Evolutionary conservation across 2,797 vertebrate genomes (phyloP).

Genomic region (Cyprinodon diabolis): DNA sequence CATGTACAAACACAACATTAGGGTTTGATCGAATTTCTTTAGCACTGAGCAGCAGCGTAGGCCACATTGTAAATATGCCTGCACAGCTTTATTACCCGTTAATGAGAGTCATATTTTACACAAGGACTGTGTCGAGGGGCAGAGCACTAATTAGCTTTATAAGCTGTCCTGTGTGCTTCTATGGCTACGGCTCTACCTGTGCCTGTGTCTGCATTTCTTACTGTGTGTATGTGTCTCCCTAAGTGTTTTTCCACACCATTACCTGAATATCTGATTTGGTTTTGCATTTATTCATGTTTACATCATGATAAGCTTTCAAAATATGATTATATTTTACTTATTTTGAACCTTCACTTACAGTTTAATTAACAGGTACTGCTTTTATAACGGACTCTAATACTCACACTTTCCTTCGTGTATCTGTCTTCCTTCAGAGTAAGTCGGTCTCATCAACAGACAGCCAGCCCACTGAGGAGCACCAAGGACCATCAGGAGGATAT

Average conservation of each 20-base stretch:
- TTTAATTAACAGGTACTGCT: not conserved
- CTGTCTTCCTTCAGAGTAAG: slow-evolving; percentile 75
- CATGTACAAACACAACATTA: slow-evolving; percentile 43
- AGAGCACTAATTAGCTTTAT: slow-evolving; percentile 64
- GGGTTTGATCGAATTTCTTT: slow-evolving; percentile 54
- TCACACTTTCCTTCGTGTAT: slow-evolving; percentile 12
- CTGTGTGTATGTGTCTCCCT: slow-evolving; percentile 15
- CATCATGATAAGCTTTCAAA: not conserved
- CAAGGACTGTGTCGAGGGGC: slow-evolving; percentile 49
- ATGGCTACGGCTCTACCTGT: slow-evolving; percentile 37
- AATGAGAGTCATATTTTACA: slow-evolving; percentile 74
- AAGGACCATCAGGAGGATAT: slow-evolving; percentile 71
- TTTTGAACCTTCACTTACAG: not conserved
- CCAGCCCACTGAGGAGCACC: slow-evolving; percentile 76
- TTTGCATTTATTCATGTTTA: slow-evolving; percentile 16
- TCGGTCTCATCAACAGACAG: slow-evolving; percentile 87
- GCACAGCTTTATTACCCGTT: slow-evolving; percentile 66
- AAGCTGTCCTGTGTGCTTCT: slow-evolving; percentile 41
- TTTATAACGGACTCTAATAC: not conserved
- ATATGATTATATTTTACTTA: slow-evolving; percentile 5
- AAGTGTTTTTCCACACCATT: slow-evolving; percentile 13
- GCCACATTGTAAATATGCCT: slow-evolving; percentile 63
- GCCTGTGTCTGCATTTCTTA: slow-evolving; percentile 53
- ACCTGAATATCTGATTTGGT: not conserved
- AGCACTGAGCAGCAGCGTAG: slow-evolving; percentile 39